Evolutionary conservation across 2,888 invertebrate species (phyloP), one percentile per base, ranked within the genome.

Genomic region (Argyra leucocephala): DNA sequence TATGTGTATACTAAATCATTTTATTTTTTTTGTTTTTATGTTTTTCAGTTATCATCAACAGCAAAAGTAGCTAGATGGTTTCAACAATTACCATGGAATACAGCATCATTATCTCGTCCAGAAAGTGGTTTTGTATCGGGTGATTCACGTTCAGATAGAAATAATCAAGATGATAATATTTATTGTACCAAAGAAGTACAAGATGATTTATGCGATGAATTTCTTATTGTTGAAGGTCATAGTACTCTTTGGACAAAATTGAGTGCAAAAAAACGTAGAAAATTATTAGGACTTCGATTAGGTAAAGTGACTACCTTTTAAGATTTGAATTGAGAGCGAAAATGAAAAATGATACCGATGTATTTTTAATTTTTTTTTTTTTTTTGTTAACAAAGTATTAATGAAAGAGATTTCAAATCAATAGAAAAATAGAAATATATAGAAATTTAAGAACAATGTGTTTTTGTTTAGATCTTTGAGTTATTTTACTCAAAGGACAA

Each of bases 41-140:
- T 68, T n/a, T 71, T 76, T 69, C 81, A 90, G 90, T 82, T 90
- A 74, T 88, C 88, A 71, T 86, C 90, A 65, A 84, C 86, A 69
- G 89, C 89, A 67, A 90, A 90, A 81, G 88, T 90, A 74, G 88
- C 89, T 74, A 84, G 90, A 63, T 91, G 90, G 90, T 90, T 91
- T 76, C 88, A 89, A 69, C 84, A 89, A 69, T 81, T 88, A 70
- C 79, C 78, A 63, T 79, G 78, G 78, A 74, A 78, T 63, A 77
- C 78, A 68, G 82, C 85, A 15, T 84, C 88, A 21, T 81, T 88
- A 66, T 89, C 89, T 12, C 82, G 89, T 12, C 89, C 88, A 0
- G 90, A 90, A 77, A 89, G 89, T 75, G 90, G 90, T 15, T 90
- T 90, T 78, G 84, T 89, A 48, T 88, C 88, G 23, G 88, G 86